These are phyloP conservation scores for Hesperophylax magnus DNA, from an alignment of 1,140 invertebrate species.

Conservation along the genomic window DNA sequence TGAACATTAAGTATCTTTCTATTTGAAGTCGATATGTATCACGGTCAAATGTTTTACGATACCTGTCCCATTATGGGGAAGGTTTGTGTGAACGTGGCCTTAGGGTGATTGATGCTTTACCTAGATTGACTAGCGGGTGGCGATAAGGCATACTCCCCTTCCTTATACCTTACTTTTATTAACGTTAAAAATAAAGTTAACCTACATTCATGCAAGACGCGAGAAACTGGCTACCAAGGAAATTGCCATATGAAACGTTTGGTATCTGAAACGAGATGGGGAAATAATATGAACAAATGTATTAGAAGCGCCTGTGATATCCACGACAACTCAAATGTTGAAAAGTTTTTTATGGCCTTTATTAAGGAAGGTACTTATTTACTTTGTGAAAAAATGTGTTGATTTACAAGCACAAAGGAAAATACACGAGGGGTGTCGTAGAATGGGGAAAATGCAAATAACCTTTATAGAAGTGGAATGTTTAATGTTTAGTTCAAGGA, in stretches of 20 bases:
- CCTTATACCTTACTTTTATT: conserved; percentile 10
- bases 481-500: too few relatives aligned
- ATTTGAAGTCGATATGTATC: not conserved
- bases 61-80: conserved; percentile 3
- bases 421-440: too few relatives aligned
- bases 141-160: conserved; percentile 39
- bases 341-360: too few relatives aligned
- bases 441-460: too few relatives aligned
- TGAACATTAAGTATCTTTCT: too few relatives aligned
- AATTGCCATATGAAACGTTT: conserved; percentile 3
- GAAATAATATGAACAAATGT: not conserved
- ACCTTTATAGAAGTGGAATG: too few relatives aligned
- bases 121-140: conserved; percentile 33
- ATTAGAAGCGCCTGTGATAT: too few relatives aligned
- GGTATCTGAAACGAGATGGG: conserved; percentile 3
- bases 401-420: too few relatives aligned
- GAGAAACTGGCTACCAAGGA: not conserved
- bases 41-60: conserved; percentile 1
- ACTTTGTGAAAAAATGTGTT: too few relatives aligned
- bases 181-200: conserved; percentile 32
- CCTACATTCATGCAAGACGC: not conserved
- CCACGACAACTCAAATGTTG: too few relatives aligned
- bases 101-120: conserved; percentile 43
- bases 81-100: conserved; percentile 29
- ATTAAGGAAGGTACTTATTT: too few relatives aligned